Percentiles rank a stretch among this genome's conserved stretches.
phyloP scores from a whole-genome alignment of 2,113 vertebrate genomes.

The Hyla sarda region DNA sequence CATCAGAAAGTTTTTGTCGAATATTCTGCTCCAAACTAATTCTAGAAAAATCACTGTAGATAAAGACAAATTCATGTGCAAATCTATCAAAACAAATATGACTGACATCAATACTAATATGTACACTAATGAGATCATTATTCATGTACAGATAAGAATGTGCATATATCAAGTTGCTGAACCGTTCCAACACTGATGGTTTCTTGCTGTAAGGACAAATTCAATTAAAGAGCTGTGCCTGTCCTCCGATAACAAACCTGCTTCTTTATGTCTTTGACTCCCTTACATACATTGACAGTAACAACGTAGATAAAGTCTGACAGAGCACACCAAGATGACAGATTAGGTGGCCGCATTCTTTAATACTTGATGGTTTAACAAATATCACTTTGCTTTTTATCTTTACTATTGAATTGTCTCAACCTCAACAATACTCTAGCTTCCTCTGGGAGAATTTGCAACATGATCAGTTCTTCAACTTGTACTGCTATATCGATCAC shows the following conservation, averaged over 20 bases:
- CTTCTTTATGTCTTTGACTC: conserved; percentile 5
- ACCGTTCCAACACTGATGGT: background rate
- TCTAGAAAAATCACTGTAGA: too few relatives aligned
- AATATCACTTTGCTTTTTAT: conserved; percentile 56
- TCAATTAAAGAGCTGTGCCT: conserved; percentile 2
- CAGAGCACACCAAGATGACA: conserved; percentile 38
- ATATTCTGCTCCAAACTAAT: too few relatives aligned
- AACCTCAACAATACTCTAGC: conserved; percentile 39
- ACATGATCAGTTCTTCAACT: conserved; percentile 54
- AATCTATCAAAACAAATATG: too few relatives aligned
- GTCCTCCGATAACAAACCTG: background rate
- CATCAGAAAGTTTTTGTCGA: too few relatives aligned
- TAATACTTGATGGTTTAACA: conserved; percentile 50
- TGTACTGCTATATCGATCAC: conserved; percentile 49
- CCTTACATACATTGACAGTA: conserved; percentile 7
- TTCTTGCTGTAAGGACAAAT: background rate
- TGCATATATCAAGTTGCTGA: background rate
- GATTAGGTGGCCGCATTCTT: conserved; percentile 42
- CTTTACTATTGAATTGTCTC: conserved; percentile 49
- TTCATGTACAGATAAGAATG: background rate
- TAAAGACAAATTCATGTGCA: too few relatives aligned
- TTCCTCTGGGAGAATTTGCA: conserved; percentile 49
- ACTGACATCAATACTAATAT: background rate
- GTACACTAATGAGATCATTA: background rate
- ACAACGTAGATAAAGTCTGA: conserved; percentile 30